These are phyloP conservation scores for Neopipo cinnamomea DNA, from an alignment of 2,113 vertebrate genomes.

Conservation along the genomic window DNA sequence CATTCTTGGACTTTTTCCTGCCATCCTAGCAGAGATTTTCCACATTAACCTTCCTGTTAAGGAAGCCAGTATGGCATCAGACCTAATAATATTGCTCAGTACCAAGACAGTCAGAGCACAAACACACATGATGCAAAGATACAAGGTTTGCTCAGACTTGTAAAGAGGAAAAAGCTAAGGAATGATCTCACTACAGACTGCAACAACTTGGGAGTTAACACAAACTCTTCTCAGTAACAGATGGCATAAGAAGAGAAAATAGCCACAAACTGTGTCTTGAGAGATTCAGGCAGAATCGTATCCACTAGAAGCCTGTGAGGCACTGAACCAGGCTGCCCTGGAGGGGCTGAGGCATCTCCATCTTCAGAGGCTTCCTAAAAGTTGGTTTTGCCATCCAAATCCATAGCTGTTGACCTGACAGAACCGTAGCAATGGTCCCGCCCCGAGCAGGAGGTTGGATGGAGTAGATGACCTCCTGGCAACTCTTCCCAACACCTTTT, in stretches of 20 bases:
- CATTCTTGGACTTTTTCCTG: neutral
- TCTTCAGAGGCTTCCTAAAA: neutral
- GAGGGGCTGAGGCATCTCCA: neutral
- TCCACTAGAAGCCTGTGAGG: neutral
- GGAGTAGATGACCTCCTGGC: neutral
- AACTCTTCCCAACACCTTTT: neutral
- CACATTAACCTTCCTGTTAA: neutral
- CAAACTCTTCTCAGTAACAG: neutral
- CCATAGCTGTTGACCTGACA: neutral
- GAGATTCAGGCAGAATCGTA: neutral
- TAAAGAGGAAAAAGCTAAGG: neutral
- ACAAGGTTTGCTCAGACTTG: neutral
- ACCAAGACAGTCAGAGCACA: neutral
- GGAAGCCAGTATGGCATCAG: neutral
- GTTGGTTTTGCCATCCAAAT: neutral
- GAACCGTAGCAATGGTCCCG: neutral
- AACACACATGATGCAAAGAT: neutral
- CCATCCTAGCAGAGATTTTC: neutral
- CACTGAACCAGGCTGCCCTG: neutral
- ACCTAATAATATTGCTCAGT: neutral
- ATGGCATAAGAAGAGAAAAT: neutral
- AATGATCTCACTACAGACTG: neutral
- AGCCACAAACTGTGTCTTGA: neutral
- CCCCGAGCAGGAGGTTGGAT: accelerated
- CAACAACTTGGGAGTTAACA: neutral